Conservation (phyloP, 2,113 vertebrate species). For the Bufo bufo region DNA sequence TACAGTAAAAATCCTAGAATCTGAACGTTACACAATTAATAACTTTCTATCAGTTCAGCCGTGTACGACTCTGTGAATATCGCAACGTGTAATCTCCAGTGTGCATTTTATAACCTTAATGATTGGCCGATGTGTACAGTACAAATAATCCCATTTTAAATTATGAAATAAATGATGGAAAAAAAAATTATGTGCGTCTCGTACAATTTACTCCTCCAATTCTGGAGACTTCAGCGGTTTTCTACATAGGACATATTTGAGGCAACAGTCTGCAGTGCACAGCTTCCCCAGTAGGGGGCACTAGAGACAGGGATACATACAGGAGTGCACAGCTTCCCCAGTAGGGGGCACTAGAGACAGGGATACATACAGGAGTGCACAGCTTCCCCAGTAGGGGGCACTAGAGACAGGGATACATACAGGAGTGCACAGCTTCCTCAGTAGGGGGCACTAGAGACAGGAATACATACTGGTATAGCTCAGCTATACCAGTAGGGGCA, state of each 20-base stretch:
- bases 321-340: neutral
- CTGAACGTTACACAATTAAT: neutral
- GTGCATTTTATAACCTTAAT: neutral
- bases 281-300: neutral
- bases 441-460: too few relatives aligned
- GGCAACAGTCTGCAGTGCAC: neutral
- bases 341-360: neutral
- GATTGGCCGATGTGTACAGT: conserved; percentile 14
- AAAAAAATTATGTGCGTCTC: neutral
- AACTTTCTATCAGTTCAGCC: neutral
- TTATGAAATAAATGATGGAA: conserved; percentile 24
- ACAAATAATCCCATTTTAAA: conserved; percentile 14
- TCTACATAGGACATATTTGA: neutral
- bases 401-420: too few relatives aligned
- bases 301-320: neutral
- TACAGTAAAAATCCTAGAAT: neutral
- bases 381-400: too few relatives aligned
- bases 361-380: too few relatives aligned
- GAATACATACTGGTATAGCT: too few relatives aligned
- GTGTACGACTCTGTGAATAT: conserved; percentile 3
- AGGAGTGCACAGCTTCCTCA: too few relatives aligned
- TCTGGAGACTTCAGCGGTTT: neutral
- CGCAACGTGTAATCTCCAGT: neutral
- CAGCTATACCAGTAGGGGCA: too few relatives aligned
- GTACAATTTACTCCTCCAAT: neutral